Conservation (phyloP, 2,113 vertebrate genomes). For the Balaenoptera acutorostrata region DNA sequence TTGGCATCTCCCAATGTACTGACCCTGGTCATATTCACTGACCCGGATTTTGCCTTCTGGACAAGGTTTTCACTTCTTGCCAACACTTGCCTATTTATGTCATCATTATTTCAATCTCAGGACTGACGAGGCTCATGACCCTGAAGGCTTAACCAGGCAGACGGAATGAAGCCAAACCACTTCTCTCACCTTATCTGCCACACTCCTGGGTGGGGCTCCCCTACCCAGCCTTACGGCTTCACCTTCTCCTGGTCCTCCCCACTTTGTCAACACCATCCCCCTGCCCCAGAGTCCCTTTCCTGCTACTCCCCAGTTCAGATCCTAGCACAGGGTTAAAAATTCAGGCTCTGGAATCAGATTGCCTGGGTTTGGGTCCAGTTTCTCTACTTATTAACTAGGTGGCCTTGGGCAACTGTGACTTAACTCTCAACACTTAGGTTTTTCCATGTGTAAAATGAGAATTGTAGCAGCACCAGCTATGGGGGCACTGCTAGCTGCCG, state of each 20-base stretch:
- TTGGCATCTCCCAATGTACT: neutral
- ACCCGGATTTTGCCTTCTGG: neutral
- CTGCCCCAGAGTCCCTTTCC: neutral
- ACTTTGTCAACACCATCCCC: neutral
- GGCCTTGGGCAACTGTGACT: neutral
- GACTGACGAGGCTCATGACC: neutral
- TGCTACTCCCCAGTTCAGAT: neutral
- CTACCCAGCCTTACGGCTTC: neutral
- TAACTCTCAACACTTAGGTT: neutral
- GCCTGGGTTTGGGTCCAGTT: neutral
- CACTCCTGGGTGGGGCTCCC: neutral
- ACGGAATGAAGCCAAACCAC: neutral
- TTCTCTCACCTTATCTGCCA: neutral
- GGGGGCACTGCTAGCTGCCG: too few species aligned
- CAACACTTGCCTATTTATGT: neutral
- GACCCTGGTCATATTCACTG: neutral
- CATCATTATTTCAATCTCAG: neutral
- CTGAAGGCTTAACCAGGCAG: neutral
- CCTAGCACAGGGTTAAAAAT: neutral
- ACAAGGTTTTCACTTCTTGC: neutral
- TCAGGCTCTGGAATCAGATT: neutral
- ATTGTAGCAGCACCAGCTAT: too few species aligned
- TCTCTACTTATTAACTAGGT: conserved; percentile 20
- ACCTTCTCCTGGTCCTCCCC: too few species aligned
- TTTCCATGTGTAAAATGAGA: neutral